phyloP scores from a whole-genome alignment of 2,888 invertebrate genomes.

The Chrysolina oricalcia region DNA sequence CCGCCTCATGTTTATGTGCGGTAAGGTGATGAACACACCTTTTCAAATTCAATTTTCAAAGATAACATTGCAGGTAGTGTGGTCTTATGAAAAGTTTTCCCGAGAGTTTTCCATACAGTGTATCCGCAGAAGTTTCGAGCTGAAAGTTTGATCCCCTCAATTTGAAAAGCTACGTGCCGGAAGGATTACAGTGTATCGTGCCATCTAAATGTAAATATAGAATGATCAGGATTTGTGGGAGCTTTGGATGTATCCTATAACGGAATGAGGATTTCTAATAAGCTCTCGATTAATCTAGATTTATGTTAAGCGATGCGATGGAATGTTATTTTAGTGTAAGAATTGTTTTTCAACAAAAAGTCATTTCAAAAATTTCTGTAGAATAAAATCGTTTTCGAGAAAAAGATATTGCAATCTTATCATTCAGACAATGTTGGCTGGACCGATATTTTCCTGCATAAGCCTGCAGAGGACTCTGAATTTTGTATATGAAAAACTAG shows the following conservation, averaged over 20 bases:
- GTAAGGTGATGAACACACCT: not conserved
- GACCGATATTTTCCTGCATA: no score
- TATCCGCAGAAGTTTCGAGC: not conserved
- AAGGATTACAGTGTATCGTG: not conserved
- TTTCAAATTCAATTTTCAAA: not conserved
- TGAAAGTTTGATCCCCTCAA: not conserved
- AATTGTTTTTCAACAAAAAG: no score
- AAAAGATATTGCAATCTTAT: no score
- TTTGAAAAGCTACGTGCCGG: not conserved
- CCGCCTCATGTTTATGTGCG: not conserved
- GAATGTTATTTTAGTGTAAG: no score
- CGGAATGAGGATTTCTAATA: not conserved
- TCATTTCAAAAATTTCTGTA: no score
- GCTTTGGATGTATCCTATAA: not conserved
- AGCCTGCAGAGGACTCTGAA: no score
- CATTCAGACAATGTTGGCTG: no score
- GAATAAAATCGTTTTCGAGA: no score
- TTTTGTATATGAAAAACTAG: no score
- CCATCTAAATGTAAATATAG: conserved; percentile 13
- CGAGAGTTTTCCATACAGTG: not conserved
- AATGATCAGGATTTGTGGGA: not conserved
- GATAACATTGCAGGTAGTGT: not conserved
- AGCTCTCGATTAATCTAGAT: no score
- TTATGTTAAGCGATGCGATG: no score
- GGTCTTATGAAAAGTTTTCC: not conserved